Evolutionary conservation across 2,113 vertebrate genomes (phyloP).

Genomic region (Brachypteracias leptosomus): DNA sequence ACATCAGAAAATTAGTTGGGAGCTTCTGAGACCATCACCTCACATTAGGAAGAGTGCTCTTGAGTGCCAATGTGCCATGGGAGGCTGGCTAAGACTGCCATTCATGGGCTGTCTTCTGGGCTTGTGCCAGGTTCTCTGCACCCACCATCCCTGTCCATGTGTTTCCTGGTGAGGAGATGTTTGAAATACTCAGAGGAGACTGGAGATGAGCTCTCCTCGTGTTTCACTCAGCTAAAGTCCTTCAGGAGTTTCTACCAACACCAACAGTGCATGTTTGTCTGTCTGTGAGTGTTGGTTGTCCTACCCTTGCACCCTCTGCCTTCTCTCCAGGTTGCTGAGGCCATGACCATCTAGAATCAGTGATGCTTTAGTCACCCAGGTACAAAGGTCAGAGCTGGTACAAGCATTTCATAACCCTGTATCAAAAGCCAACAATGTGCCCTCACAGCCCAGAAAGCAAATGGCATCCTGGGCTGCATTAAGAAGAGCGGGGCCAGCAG

Average conservation of each 20-base stretch:
- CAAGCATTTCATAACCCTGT: not conserved
- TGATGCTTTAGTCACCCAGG: not conserved
- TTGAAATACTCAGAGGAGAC: not conserved
- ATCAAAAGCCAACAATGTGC: too few species aligned
- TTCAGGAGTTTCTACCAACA: not conserved
- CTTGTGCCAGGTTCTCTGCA: not conserved
- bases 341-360: not conserved
- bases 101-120: not conserved
- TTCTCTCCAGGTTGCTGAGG: not conserved
- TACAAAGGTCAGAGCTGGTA: not conserved
- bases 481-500: too few species aligned
- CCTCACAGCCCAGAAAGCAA: too few species aligned
- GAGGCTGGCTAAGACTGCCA: not conserved
- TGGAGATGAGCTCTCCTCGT: not conserved
- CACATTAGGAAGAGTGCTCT: not conserved
- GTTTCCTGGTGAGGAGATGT: not conserved
- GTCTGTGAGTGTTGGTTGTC: not conserved
- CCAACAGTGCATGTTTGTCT: accelerated
- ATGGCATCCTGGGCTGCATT: too few species aligned
- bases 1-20: not conserved
- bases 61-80: not conserved
- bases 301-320: not conserved
- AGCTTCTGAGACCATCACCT: not conserved
- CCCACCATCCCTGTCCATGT: not conserved
- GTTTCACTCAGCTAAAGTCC: not conserved